A percentile compares a stretch with the other conserved stretches of the same genome.
Evolutionary conservation across 2,888 invertebrate species (phyloP).

Genomic region (Masnerella sp.): DNA sequence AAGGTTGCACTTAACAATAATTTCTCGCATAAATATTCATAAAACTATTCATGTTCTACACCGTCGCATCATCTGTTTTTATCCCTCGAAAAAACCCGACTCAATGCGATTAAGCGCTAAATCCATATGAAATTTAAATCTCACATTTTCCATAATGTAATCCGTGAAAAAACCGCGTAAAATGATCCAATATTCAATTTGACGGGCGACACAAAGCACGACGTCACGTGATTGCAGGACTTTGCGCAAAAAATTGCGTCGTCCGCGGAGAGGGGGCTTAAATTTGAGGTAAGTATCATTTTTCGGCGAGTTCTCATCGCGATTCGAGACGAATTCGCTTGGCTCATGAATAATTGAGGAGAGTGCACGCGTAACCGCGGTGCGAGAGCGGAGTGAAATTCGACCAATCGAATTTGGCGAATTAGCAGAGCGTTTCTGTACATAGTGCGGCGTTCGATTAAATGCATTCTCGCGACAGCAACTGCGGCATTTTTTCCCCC

Average conservation of each 20-base stretch:
- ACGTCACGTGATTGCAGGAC: not conserved
- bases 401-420: constrained; percentile 59
- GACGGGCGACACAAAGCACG: not conserved
- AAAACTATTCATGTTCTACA: too few species aligned
- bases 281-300: constrained; percentile 53
- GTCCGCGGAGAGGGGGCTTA: too few species aligned
- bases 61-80: too few species aligned
- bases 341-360: constrained; percentile 64
- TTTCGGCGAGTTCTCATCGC: constrained; percentile 51
- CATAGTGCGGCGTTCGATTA: constrained; percentile 54
- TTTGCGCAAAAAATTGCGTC: too few species aligned
- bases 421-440: constrained; percentile 60
- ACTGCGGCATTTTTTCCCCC: constrained; percentile 46
- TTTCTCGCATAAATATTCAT: too few species aligned
- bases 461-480: constrained; percentile 58
- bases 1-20: too few species aligned
- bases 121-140: too few species aligned
- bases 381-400: constrained; percentile 57
- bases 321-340: constrained; percentile 56
- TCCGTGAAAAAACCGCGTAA: too few species aligned
- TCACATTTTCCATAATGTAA: too few species aligned
- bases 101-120: too few species aligned
- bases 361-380: constrained; percentile 59
- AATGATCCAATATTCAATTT: not conserved
- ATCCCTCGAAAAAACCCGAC: too few species aligned